phyloP scores from a whole-genome alignment of 2,888 invertebrate genomes.

The Furcula furcula region DNA sequence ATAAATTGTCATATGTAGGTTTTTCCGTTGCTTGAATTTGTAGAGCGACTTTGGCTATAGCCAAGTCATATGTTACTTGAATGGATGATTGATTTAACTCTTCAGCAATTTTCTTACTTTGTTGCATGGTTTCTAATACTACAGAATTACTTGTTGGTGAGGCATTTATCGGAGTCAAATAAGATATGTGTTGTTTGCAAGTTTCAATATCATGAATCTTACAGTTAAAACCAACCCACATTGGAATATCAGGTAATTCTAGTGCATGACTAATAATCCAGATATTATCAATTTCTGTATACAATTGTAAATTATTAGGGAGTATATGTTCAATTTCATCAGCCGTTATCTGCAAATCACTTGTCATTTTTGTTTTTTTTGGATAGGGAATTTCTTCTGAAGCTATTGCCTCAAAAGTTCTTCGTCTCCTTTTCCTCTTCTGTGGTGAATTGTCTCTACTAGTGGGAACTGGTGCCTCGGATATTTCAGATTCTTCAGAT shows the following conservation, averaged over 20 bases:
- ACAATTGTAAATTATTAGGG: neutral
- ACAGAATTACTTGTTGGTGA: conserved; percentile 29
- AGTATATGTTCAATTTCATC: neutral
- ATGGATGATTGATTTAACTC: conserved; percentile 30
- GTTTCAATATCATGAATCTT: conserved; percentile 13
- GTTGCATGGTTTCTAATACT: conserved; percentile 31
- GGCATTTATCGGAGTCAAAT: conserved; percentile 37
- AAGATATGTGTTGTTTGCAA: conserved; percentile 27
- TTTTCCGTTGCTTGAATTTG: conserved; percentile 30
- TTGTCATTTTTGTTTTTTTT: neutral
- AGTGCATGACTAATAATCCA: conserved; percentile 21
- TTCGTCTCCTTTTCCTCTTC: neutral
- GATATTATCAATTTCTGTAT: conserved; percentile 18
- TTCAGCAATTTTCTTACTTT: conserved; percentile 7
- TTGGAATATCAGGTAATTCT: conserved; percentile 11
- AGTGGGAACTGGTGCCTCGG: neutral
- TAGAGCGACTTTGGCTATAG: conserved; percentile 37
- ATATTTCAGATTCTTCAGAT: neutral
- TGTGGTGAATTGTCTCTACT: too few species aligned
- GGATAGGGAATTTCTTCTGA: neutral
- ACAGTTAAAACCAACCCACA: conserved; percentile 26
- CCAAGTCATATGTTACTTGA: conserved; percentile 40
- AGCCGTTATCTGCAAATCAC: neutral
- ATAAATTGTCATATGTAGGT: conserved; percentile 29
- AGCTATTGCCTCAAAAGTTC: neutral